These are phyloP conservation scores for Glaucidium brasilianum DNA, from an alignment of 2,113 vertebrate species.

Conservation along the genomic window DNA sequence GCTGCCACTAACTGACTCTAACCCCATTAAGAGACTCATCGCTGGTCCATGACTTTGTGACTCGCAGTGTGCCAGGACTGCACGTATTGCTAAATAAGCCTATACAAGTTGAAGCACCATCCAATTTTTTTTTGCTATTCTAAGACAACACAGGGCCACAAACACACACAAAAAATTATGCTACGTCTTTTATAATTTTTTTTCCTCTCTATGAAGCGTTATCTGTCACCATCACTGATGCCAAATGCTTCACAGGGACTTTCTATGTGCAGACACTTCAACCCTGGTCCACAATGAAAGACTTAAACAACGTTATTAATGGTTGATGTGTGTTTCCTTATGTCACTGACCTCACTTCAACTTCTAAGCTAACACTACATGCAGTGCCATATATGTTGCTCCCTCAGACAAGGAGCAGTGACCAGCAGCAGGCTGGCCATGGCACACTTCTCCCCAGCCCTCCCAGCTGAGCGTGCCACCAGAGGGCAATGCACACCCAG, in stretches of 20 bases:
- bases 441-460: not conserved
- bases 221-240: not conserved
- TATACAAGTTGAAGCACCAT: not conserved
- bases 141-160: not conserved
- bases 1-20: not conserved
- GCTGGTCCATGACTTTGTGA: not conserved
- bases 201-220: not conserved
- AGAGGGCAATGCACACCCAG: conserved; percentile 62
- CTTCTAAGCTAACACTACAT: not conserved
- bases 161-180: not conserved
- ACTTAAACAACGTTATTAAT: not conserved
- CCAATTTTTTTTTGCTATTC: not conserved
- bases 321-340: not conserved
- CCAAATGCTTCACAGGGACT: not conserved
- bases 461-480: not conserved
- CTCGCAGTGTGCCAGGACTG: not conserved
- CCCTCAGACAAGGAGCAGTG: not conserved
- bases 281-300: not conserved
- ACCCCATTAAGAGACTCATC: not conserved
- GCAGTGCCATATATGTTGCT: not conserved
- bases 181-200: not conserved
- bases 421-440: not conserved
- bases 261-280: not conserved
- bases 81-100: not conserved
- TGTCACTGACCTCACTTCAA: not conserved